These are phyloP conservation scores for Lacanobia oleracea DNA, from an alignment of 2,888 invertebrate species.

Conservation along the genomic window DNA sequence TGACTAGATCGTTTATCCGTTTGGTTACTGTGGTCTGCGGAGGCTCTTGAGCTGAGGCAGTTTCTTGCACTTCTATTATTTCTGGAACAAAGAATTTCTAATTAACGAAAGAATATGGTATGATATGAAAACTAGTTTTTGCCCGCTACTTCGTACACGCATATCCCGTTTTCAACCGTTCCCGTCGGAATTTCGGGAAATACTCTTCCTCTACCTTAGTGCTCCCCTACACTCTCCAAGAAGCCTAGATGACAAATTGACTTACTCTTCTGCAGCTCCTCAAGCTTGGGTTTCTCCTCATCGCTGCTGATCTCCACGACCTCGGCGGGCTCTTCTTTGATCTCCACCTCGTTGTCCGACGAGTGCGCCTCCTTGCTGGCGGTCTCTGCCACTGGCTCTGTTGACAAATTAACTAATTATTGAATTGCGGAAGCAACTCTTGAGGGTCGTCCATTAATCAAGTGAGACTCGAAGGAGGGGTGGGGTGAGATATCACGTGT, in stretches of 20 bases:
- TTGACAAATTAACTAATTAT: constrained; percentile 6
- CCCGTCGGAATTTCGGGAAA: too few species aligned
- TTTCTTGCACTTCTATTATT: constrained; percentile 50
- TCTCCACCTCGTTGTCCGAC: constrained; percentile 83
- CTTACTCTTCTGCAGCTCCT: constrained; percentile 69
- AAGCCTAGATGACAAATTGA: too few species aligned
- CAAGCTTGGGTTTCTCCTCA: constrained; percentile 82
- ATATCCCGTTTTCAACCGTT: too few species aligned
- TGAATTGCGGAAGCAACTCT: too few species aligned
- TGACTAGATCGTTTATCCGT: constrained; percentile 77
- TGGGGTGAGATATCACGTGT: too few species aligned
- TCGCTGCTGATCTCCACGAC: constrained; percentile 88
- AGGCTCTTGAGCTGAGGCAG: constrained; percentile 53
- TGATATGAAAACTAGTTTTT: too few species aligned
- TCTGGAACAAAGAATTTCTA: constrained; percentile 58
- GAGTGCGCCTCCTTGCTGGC: constrained; percentile 47
- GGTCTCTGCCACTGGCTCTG: constrained; percentile 40
- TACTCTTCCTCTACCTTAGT: too few species aligned
- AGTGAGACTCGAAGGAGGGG: too few species aligned
- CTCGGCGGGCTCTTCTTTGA: constrained; percentile 86
- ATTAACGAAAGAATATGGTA: too few species aligned
- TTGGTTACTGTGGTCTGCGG: constrained; percentile 74
- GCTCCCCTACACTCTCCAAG: too few species aligned
- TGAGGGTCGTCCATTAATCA: too few species aligned
- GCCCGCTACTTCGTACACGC: too few species aligned